Evolutionary conservation across 2,888 invertebrate genomes (phyloP), one percentile per base, ranked within the genome.

Genomic region (Cephus runcator): DNA sequence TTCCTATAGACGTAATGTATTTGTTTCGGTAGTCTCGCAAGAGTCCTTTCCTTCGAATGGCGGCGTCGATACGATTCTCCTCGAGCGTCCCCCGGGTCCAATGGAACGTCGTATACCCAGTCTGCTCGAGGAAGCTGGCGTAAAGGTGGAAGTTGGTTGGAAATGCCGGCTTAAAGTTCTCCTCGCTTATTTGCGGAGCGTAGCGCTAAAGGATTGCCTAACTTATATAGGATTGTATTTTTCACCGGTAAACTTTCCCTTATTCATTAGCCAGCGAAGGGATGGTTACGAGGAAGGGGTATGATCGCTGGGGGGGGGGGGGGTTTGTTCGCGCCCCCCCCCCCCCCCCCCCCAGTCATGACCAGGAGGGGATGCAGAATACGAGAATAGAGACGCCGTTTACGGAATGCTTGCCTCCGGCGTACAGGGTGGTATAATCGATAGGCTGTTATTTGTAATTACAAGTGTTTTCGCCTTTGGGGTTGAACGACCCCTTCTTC

Each of bases 361-460:
- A 9, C 71, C 12, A 23, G 71, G 23, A 9, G 71, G 23, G 71
- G 71, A 69, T 35, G 75, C 40, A 34, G 77, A 79, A 75, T 73
- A 69, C 69, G 75, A 69, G 73, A 75, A 75, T 75, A 71, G 69
- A 79, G 77, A 80, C 56, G 23, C 56, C 23, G 56, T 2, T 23
- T 56, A 56, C 56, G 56, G 9, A 56, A 56, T 23, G 56, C 56
- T 6, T 23, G 9, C 56, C 56, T 56, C 15, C 9, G 23, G 56
- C 2, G 56, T 33, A 81, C 78, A 77, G 74, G 2, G 80, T 75
- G 77, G 77, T 34, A 79, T 79, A 83, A 84, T 85, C 80, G 84
- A 83, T 83, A 81, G 81, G 79, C 83, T 82, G 84, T 84, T 85
- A 85, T 86, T 86, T 85, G 86, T 85, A 86, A 87, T 87, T 86